Base-by-base conservation (phyloP, 2,797 vertebrate species). In the Ctenochaetus hawaiiensis region DNA sequence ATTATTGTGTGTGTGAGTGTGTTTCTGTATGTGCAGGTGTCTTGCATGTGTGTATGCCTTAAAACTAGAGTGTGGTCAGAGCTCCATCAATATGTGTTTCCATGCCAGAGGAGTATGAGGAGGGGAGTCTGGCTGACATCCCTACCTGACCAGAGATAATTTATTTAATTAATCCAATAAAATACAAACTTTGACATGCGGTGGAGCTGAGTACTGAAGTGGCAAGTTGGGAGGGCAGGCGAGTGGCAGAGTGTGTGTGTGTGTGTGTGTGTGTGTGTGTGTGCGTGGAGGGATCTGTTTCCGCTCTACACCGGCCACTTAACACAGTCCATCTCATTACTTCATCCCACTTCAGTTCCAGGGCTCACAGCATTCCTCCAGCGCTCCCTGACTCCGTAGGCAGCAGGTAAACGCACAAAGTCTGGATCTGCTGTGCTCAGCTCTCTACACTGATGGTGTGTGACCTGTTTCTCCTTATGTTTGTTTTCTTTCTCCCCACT, bases 381-480 rank as follows among this genome's bases (percentile, higher is more conserved):
- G 58, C 34, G 63, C 66, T 80, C 68, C 65, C 72, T 77, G 65
- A 22, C 81, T 81, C 70, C 5, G 66, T 71, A 82, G 84, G 84
- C 83, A 85, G 88, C 85, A 92, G 86, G 84, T 87, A 91, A 87
- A 88, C 39, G 78, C 81, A 66, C 77, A 63, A 63, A 75, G 78
- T 76, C 82, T 69, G 78, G 80, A 84, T 90, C 58, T 89, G 89
- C 90, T 82, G 83, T 12, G 60, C 86, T 91, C 83, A 82, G 87
- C 87, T 79, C 81, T 80, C 90, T 34, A 39, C 71, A 6, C 79
- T 86, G 89, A 90, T 85, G 81, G 88, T 74, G 84, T 83, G 91
- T 89, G 91, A 92, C 91, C 89, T 84, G 85, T 90, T 83, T 84
- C 90, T 91, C 92, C 93, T 96, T 90, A 91, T 95, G 96, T 94